Base-by-base conservation (phyloP, 2,888 invertebrate genomes). In the Lordiphosa fenestrarum region DNA sequence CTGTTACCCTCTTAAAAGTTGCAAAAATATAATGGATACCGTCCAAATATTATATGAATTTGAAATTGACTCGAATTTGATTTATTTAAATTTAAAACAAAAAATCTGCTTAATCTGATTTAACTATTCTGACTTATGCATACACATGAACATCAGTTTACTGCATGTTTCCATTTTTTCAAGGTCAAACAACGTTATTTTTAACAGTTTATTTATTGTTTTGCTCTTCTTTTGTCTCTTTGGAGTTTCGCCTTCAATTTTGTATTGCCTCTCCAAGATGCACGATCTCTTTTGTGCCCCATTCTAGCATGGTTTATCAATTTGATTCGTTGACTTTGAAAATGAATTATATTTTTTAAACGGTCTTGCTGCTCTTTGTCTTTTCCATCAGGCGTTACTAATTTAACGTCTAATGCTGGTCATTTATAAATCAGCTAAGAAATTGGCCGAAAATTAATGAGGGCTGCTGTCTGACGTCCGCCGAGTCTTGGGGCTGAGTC, bases 301-400 rank as follows among this genome's bases (percentile, higher is more conserved):
- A 64, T 76, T 83, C 80, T 72, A 66, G 58, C 25, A 56, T 66
- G 66, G 40, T 49, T 69, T 73, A 63, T 59, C 53, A 57, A 60
- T 66, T 54, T 51, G 55, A 53, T 67, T 57, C 51, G 48, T 66
- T 64, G 58, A 36, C 63, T 60, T 46, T 39, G 33, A 51, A 70
- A 71, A 52, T 10, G 23, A 42, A 33, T 33, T 30, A 30, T 15
- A 2, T 9, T 3, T 30, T 9, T 30, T 10, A 10, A 30, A 30
- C 30, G 10, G 30, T 30, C 4, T 30, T 3, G 9, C 30, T 15
- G 15, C 2, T 19, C 10, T 30, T 30, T 30, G 30, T 10, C 9
- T 30, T 10, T 30, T 9, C 30, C 30, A 30, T 30, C 7, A 30
- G 10, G 9, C 44, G 33, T 33, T 15, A 19, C 33, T 44, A 44